These are phyloP conservation scores for Lagorchestes hirsutus DNA, from an alignment of 2,797 vertebrate species.

Conservation along the genomic window DNA sequence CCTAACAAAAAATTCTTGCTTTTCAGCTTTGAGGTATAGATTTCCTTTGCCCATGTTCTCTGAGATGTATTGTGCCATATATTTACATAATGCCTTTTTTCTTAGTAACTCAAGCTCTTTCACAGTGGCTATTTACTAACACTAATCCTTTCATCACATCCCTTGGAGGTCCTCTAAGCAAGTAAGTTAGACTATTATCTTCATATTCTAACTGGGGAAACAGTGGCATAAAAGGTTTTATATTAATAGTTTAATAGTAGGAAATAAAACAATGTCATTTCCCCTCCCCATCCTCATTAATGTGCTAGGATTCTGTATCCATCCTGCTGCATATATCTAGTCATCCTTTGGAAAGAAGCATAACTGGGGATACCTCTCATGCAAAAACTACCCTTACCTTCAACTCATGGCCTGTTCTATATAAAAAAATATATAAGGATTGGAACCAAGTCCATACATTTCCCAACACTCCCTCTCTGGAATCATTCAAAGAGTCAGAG, in stretches of 20 bases:
- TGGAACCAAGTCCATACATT: neutral
- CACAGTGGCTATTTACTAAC: neutral
- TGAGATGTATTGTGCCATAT: neutral
- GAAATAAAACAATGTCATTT: neutral
- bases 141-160: neutral
- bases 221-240: neutral
- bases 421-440: neutral
- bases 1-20: neutral
- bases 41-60: neutral
- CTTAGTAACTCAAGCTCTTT: neutral
- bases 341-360: neutral
- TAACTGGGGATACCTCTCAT: neutral
- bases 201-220: neutral
- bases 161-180: neutral
- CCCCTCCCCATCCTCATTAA: neutral
- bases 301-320: neutral
- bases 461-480: neutral
- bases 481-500: neutral
- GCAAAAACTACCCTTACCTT: neutral
- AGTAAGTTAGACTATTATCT: neutral
- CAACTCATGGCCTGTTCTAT: neutral
- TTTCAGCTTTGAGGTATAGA: neutral
- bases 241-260: neutral
- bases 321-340: neutral
- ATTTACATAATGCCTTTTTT: neutral